These are phyloP conservation scores for Cantharis rustica DNA, from an alignment of 2,888 invertebrate genomes.

Conservation along the genomic window DNA sequence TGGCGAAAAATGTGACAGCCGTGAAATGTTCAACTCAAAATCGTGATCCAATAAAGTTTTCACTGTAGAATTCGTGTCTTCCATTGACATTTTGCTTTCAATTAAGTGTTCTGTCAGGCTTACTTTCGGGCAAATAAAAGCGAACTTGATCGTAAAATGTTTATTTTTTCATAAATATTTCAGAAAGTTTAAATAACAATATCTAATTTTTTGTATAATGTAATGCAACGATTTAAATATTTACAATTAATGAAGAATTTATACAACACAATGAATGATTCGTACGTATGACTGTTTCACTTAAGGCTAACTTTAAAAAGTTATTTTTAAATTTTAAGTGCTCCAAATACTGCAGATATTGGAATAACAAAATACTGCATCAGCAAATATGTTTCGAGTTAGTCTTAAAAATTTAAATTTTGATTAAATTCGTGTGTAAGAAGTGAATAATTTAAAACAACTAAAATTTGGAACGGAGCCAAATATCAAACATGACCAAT, in stretches of 20 bases:
- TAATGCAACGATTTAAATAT: constrained; percentile 29
- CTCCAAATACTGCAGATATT: neutral
- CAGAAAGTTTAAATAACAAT: constrained; percentile 31
- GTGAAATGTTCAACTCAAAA: neutral
- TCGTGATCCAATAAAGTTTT: neutral
- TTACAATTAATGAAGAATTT: constrained; percentile 20
- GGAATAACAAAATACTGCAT: neutral
- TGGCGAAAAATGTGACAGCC: neutral
- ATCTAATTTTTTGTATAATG: constrained; percentile 17
- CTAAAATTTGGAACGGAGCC: neutral
- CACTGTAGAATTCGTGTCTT: neutral
- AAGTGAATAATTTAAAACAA: neutral
- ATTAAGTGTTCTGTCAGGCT: neutral
- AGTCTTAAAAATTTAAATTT: neutral
- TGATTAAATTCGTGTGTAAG: neutral
- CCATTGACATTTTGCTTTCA: neutral
- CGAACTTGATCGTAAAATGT: constrained; percentile 21
- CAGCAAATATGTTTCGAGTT: neutral
- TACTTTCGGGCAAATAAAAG: neutral
- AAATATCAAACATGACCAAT: neutral
- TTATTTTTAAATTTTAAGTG: neutral
- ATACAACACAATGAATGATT: constrained; percentile 15
- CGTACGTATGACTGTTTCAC: neutral
- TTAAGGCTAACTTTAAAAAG: neutral
- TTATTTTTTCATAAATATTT: constrained; percentile 29